A percentile compares a stretch with the other conserved stretches of the same genome.
These are phyloP conservation scores for Limnephilus lunatus DNA, from an alignment of 2,888 invertebrate species.

Conservation along the genomic window DNA sequence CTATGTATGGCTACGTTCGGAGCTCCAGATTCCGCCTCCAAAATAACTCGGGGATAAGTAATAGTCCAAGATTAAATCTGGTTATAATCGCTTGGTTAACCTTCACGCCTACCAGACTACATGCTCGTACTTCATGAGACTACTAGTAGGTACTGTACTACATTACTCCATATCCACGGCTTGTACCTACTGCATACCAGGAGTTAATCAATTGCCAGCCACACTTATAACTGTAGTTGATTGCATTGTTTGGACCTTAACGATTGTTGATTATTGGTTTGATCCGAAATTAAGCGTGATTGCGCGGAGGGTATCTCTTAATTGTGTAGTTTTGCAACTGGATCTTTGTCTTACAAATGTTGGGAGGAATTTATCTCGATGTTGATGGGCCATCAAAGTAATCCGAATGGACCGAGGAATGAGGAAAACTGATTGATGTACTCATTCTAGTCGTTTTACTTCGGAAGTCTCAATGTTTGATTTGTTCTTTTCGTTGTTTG, in stretches of 20 bases:
- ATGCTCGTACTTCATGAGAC: not conserved
- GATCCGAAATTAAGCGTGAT: conserved; percentile 2
- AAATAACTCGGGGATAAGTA: conserved; percentile 32
- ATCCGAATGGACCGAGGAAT: not conserved
- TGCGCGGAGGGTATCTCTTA: not conserved
- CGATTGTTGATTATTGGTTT: conserved; percentile 29
- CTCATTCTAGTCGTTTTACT: not conserved
- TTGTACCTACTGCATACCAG: conserved; percentile 30
- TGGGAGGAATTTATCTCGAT: not conserved
- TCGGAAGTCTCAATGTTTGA: no score
- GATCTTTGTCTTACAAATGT: not conserved
- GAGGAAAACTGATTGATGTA: not conserved
- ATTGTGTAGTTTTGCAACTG: not conserved
- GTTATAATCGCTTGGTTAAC: conserved; percentile 29
- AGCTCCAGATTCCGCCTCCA: conserved; percentile 10
- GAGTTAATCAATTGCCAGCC: conserved; percentile 21
- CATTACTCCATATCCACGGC: not conserved
- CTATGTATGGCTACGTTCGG: not conserved
- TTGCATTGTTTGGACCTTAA: conserved; percentile 43
- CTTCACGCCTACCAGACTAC: conserved; percentile 27
- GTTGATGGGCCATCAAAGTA: not conserved
- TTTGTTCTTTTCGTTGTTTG: no score
- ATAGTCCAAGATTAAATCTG: conserved; percentile 42
- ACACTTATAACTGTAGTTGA: conserved; percentile 41
- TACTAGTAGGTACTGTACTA: not conserved